Conservation (phyloP, 2,113 vertebrate species). For the Corythornis vintsioides region DNA sequence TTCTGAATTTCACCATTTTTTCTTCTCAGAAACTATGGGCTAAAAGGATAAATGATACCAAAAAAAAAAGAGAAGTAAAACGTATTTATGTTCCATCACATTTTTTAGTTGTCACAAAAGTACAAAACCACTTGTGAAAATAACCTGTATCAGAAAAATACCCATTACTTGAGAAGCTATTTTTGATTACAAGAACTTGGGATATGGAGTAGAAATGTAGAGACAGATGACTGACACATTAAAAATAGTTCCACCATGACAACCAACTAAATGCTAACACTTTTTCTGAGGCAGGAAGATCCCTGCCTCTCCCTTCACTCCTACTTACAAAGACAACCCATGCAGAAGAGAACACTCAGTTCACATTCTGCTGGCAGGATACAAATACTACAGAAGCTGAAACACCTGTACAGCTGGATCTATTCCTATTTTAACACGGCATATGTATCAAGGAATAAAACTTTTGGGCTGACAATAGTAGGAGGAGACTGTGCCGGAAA, state of each 20-base stretch:
- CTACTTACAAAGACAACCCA: not conserved
- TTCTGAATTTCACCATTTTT: not conserved
- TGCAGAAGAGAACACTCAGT: fast-evolving
- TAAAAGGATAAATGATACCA: not conserved
- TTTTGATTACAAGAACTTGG: not conserved
- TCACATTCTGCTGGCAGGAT: not conserved
- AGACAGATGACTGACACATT: not conserved
- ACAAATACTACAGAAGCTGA: not conserved
- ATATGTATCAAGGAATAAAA: not conserved
- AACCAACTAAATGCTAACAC: not conserved
- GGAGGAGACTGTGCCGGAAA: not conserved
- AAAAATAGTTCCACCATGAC: not conserved
- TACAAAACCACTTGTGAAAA: not conserved
- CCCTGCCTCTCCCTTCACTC: fast-evolving
- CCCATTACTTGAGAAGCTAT: not conserved
- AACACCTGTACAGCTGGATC: not conserved
- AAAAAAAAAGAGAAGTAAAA: not conserved
- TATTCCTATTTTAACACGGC: not conserved
- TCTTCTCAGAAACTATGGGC: not conserved
- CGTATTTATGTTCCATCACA: not conserved
- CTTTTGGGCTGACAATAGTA: not conserved
- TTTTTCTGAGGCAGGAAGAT: not conserved
- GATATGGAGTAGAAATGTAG: not conserved
- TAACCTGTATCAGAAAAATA: not conserved
- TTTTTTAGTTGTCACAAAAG: not conserved